phyloP scores from a whole-genome alignment of 2,797 vertebrate species.

The Clarias fuscus region DNA sequence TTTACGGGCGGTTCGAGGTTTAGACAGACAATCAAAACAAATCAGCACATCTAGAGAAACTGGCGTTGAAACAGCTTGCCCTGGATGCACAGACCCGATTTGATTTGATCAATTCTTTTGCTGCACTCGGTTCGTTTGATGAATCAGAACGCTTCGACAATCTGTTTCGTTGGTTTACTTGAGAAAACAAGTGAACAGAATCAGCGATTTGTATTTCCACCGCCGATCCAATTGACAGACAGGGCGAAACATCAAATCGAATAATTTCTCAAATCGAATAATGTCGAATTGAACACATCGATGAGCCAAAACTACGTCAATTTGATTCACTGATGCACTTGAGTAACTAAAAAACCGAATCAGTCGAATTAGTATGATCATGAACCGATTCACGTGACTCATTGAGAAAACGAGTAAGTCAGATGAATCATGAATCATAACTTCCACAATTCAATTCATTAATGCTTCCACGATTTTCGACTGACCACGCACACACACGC shows the following conservation, averaged over 20 bases:
- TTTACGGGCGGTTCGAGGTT: conserved; percentile 24
- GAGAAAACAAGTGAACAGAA: background rate
- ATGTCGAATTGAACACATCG: background rate
- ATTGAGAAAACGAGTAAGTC: background rate
- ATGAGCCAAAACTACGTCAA: background rate
- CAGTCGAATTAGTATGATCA: background rate
- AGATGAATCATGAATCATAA: background rate
- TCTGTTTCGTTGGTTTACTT: background rate
- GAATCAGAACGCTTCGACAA: background rate
- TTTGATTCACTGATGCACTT: background rate
- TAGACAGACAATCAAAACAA: conserved; percentile 28
- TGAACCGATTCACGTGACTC: conserved; percentile 5
- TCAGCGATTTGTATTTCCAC: background rate
- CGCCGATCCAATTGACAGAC: background rate
- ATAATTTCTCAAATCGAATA: background rate
- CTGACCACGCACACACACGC: conserved; percentile 97
- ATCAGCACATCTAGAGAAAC: background rate
- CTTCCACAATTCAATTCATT: too few relatives aligned
- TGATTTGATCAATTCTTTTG: background rate
- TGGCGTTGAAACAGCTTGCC: background rate
- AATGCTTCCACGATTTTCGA: conserved; percentile 81
- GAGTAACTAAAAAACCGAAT: background rate
- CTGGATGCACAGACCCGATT: background rate
- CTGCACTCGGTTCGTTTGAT: background rate
- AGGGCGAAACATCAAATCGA: background rate